Base-by-base conservation (phyloP, 2,113 vertebrate species). In the Passer domesticus region DNA sequence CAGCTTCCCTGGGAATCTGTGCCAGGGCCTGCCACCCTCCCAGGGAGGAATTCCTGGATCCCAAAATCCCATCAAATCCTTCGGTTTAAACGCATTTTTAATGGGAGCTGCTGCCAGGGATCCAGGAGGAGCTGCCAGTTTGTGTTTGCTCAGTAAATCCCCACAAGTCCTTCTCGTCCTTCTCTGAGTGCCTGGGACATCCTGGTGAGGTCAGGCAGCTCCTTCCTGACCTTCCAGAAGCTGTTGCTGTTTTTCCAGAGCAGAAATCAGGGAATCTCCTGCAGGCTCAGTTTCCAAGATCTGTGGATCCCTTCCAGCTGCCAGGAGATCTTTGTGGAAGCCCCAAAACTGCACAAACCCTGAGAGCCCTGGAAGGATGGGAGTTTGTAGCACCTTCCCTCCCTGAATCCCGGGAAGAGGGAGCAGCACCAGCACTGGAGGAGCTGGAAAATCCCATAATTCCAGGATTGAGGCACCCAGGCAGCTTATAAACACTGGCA, bases 401-500 rank as follows among this genome's bases (percentile, higher is more conserved):
- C 55, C 81, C 52, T 6, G 2, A 21, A n/a, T 63, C 66, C 43
- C 0, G 0, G 7, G 43, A 43, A n/a, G 30, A 74, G 25, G 22
- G 72, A 89, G 60, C 18, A 9, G 72, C 19, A 39, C 4, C 64
- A 15, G 63, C 7, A 0, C 63, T 39, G 37, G 47, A 78, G 74
- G 50, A 78, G 69, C 24, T 81, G 41, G 69, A 44, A 91, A 67
- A 47, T 24, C 24, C 75, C 21, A 1, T 50, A 35, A 92, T 30
- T 69, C 47, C 47, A 55, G 64, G 74, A n/a, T 2, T 27, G 69
- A 89, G 74, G 82, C 78, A 82, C 84, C 82, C 90, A 75, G 74
- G 62, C 83, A 87, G 69, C 30, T 87, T 75, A 70, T 94, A 91
- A 92, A 91, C n/a, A 2, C 66, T 37, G 74, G 74, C 46, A 49